These are phyloP conservation scores for Strigamia crassipes DNA, from an alignment of 2,888 invertebrate species.

Conservation along the genomic window DNA sequence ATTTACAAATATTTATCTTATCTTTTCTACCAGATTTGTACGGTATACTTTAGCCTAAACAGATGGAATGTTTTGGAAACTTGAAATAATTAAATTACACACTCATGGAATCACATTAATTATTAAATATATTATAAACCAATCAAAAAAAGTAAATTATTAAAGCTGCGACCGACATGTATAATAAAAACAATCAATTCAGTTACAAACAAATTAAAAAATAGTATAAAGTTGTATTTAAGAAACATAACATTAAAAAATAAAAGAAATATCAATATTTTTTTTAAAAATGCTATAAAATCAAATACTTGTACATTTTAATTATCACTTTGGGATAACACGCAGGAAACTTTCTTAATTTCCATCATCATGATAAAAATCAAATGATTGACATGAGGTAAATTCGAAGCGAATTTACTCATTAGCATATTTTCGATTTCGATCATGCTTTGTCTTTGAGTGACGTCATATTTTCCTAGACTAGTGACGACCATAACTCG, in stretches of 20 bases:
- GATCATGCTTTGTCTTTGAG: slow-evolving; percentile 44
- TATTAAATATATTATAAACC: too few species aligned
- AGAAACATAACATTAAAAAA: not conserved
- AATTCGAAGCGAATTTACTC: slow-evolving; percentile 16
- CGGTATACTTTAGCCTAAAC: too few species aligned
- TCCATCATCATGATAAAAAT: slow-evolving; percentile 43
- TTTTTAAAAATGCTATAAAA: not conserved
- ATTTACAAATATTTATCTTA: not conserved
- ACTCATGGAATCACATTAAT: not conserved
- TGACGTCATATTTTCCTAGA: slow-evolving; percentile 47
- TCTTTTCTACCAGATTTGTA: too few species aligned
- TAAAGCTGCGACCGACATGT: not conserved
- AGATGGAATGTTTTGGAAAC: not conserved
- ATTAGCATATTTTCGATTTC: slow-evolving; percentile 41
- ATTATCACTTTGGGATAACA: slow-evolving; percentile 23
- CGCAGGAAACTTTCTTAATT: slow-evolving; percentile 43
- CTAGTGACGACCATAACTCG: slow-evolving; percentile 45
- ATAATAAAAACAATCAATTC: not conserved
- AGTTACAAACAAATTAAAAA: not conserved
- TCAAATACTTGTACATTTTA: not conserved
- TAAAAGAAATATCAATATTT: not conserved
- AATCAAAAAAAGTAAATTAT: not conserved
- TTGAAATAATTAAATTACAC: not conserved
- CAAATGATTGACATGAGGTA: slow-evolving; percentile 45
- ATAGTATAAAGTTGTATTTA: too few species aligned